Conservation (phyloP, 2,888 invertebrate genomes). For the Chymomyza caudatula region DNA sequence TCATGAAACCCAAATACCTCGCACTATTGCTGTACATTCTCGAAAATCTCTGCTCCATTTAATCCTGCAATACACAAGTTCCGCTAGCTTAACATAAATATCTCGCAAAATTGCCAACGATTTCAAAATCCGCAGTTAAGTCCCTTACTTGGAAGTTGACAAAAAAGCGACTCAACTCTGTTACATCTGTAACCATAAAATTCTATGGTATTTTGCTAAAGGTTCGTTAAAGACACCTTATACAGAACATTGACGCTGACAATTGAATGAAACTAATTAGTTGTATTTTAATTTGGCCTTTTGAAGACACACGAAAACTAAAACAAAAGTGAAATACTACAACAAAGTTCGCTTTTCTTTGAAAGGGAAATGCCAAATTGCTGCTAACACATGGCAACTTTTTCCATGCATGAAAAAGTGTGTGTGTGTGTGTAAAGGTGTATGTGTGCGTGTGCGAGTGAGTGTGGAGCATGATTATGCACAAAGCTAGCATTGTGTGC, state of each 20-base stretch:
- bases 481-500: not conserved
- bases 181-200: not conserved
- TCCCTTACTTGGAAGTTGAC: not conserved
- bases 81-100: not conserved
- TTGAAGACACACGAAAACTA: not conserved
- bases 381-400: not conserved
- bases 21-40: too few species aligned
- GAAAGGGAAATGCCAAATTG: not conserved
- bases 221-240: not conserved
- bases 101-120: not conserved
- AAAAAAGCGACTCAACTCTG: too few species aligned
- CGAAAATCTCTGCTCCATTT: not conserved
- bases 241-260: not conserved
- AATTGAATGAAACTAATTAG: not conserved
- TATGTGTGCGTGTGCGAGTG: not conserved
- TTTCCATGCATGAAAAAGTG: not conserved
- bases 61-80: not conserved
- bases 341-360: not conserved
- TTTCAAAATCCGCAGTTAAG: not conserved
- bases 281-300: not conserved
- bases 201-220: not conserved
- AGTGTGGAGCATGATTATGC: not conserved
- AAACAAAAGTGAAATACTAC: not conserved
- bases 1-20: too few species aligned
- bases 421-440: not conserved